These are phyloP conservation scores for Heliconius charithonia DNA, from an alignment of 2,888 invertebrate genomes.

Conservation along the genomic window DNA sequence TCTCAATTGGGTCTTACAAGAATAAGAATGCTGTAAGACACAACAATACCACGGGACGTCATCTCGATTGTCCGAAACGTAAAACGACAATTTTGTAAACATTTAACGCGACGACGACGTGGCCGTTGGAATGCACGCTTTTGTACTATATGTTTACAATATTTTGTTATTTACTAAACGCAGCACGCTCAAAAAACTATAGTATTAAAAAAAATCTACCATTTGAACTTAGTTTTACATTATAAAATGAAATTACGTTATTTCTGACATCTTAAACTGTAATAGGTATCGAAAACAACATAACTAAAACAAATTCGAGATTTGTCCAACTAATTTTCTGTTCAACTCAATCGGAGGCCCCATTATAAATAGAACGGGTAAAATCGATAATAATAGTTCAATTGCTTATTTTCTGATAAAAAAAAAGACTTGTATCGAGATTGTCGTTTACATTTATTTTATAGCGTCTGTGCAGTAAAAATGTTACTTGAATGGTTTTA, in stretches of 20 bases:
- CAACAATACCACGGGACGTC: constrained; percentile 28
- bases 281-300: not conserved
- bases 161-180: not conserved
- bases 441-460: constrained; percentile 50
- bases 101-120: constrained; percentile 19
- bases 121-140: constrained; percentile 27
- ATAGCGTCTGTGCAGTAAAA: constrained; percentile 50
- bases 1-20: constrained; percentile 15
- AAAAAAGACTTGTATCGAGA: constrained; percentile 44
- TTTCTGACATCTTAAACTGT: not conserved
- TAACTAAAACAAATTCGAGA: not conserved
- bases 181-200: not conserved
- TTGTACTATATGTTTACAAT: constrained; percentile 33
- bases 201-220: not conserved
- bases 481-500: constrained; percentile 52
- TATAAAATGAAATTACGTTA: not conserved
- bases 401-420: constrained; percentile 44
- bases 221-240: not conserved
- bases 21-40: constrained; percentile 19
- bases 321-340: constrained; percentile 22
- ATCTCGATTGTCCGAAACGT: constrained; percentile 42
- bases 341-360: constrained; percentile 31
- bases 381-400: constrained; percentile 45
- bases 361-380: constrained; percentile 41
- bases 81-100: constrained; percentile 40